These are phyloP conservation scores for Apistogramma diplotaenia DNA, from an alignment of 2,113 vertebrate genomes.

Conservation along the genomic window DNA sequence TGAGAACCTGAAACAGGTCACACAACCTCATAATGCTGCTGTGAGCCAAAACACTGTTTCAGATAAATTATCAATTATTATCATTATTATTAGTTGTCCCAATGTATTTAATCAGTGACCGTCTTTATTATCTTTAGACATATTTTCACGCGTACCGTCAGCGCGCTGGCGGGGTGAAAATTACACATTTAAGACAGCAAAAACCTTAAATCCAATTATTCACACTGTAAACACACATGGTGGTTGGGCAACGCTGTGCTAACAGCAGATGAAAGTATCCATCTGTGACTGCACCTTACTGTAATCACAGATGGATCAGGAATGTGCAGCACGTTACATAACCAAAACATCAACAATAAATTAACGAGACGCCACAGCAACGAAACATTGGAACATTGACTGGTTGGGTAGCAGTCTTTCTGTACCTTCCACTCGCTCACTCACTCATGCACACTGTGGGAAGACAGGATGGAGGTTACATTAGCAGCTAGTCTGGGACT, in stretches of 20 bases:
- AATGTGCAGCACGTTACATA: background rate
- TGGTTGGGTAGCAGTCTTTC: background rate
- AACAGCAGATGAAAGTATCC: slow-evolving; percentile 31
- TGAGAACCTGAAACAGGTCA: background rate
- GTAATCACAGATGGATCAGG: slow-evolving; percentile 41
- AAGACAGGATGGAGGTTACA: slow-evolving; percentile 10
- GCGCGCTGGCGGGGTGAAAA: background rate
- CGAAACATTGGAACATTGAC: background rate
- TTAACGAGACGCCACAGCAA: background rate
- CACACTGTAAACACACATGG: slow-evolving; percentile 31
- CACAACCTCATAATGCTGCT: background rate
- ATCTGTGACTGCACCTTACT: slow-evolving; percentile 34
- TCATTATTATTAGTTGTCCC: background rate
- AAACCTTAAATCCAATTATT: background rate
- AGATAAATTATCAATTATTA: background rate
- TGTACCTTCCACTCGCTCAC: background rate
- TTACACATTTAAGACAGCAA: slow-evolving; percentile 16
- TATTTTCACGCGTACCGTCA: background rate
- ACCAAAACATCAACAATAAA: slow-evolving; percentile 1
- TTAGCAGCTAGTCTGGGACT: slow-evolving; percentile 20
- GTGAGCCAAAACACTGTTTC: background rate
- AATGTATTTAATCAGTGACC: background rate
- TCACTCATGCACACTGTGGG: background rate
- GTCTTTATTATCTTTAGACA: background rate
- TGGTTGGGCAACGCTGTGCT: background rate